These are phyloP conservation scores for Limnephilus marmoratus DNA, from an alignment of 2,888 invertebrate genomes.

Conservation along the genomic window DNA sequence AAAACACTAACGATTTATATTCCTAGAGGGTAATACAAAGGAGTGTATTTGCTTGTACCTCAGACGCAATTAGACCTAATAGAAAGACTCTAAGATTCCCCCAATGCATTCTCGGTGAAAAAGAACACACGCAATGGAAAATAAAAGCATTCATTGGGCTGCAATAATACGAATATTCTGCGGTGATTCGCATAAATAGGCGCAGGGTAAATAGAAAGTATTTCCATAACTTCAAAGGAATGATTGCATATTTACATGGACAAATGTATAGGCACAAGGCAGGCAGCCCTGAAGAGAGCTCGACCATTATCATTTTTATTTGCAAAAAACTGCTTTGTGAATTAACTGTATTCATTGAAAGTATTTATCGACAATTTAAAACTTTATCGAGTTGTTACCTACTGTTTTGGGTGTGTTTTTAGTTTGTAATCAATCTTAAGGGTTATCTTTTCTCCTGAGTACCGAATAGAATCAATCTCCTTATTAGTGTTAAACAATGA, in stretches of 20 bases:
- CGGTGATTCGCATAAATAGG: conserved; percentile 41
- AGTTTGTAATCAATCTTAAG: not conserved
- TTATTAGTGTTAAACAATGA: not conserved
- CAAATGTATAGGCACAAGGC: not conserved
- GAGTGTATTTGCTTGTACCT: conserved; percentile 57
- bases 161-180: conserved; percentile 35
- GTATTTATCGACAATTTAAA: not conserved
- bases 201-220: not conserved
- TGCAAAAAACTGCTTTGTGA: not conserved
- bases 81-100: conserved; percentile 38
- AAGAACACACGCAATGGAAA: conserved; percentile 39
- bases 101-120: conserved; percentile 2
- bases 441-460: not conserved
- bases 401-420: not conserved
- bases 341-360: not conserved
- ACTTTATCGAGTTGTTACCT: not conserved
- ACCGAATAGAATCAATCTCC: too few species aligned
- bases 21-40: conserved; percentile 49
- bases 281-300: not conserved
- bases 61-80: conserved; percentile 52
- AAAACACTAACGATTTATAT: conserved; percentile 49
- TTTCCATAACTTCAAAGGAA: not conserved
- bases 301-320: not conserved
- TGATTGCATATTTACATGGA: not conserved
- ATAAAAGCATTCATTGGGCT: conserved; percentile 24